These are phyloP conservation scores for Ceratotherium simum DNA, from an alignment of 2,113 vertebrate genomes.

Conservation along the genomic window DNA sequence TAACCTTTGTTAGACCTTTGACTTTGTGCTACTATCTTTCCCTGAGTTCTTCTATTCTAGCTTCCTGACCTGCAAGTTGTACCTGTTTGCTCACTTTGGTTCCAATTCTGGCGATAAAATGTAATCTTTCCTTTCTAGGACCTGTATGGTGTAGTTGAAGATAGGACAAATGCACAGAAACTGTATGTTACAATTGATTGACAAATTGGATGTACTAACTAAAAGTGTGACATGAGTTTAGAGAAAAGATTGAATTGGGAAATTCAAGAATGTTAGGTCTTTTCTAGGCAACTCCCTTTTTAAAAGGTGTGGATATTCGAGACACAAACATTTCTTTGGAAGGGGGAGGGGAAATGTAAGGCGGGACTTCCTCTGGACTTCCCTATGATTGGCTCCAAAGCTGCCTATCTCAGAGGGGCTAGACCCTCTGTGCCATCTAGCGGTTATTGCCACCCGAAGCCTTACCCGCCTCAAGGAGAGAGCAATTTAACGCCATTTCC, in stretches of 20 bases:
- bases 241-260: not conserved
- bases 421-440: slow-evolving; percentile 67
- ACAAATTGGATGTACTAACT: not conserved
- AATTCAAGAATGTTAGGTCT: not conserved
- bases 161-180: not conserved
- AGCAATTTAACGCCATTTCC: slow-evolving; percentile 91
- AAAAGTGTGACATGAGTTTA: not conserved
- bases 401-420: slow-evolving; percentile 30
- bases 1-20: not conserved
- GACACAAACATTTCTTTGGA: not conserved
- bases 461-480: slow-evolving; percentile 79
- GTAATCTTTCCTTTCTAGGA: not conserved
- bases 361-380: slow-evolving; percentile 58
- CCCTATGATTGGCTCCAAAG: slow-evolving; percentile 56
- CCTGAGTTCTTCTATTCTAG: not conserved
- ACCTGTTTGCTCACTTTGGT: not conserved
- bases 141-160: not conserved
- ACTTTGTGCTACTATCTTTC: not conserved
- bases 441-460: not conserved
- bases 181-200: not conserved
- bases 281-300: not conserved
- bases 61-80: not conserved
- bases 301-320: not conserved
- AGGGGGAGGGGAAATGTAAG: not conserved
- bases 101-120: not conserved